Conservation (phyloP, 2,113 vertebrate species). For the Danionella cerebrum region DNA sequence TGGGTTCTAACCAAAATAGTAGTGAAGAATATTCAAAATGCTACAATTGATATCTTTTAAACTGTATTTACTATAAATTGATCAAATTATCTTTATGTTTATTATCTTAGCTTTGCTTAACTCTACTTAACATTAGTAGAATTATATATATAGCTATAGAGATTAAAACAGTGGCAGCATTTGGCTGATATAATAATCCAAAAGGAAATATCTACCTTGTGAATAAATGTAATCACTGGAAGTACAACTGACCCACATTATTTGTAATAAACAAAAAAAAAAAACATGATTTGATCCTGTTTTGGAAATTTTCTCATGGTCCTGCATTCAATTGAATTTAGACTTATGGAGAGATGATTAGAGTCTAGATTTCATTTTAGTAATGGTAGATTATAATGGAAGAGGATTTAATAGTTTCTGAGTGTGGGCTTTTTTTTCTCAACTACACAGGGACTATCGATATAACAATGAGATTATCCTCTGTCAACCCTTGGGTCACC, state of each 20-base stretch:
- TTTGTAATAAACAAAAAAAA: background rate
- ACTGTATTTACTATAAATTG: too few relatives aligned
- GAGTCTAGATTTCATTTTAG: conserved; percentile 41
- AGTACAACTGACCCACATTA: conserved; percentile 22
- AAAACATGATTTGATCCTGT: background rate
- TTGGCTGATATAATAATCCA: conserved; percentile 9
- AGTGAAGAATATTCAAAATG: too few relatives aligned
- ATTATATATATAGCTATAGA: too few relatives aligned
- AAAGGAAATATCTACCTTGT: background rate
- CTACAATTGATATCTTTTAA: too few relatives aligned
- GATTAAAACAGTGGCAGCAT: too few relatives aligned
- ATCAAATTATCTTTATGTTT: background rate
- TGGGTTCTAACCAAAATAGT: too few relatives aligned
- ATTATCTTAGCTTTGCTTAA: too few relatives aligned
- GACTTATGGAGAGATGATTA: conserved; percentile 22
- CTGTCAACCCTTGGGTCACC: conserved; percentile 15
- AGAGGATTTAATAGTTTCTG: background rate
- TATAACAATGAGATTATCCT: conserved; percentile 24
- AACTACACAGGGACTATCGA: background rate
- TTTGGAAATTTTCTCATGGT: background rate
- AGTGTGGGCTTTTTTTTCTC: conserved; percentile 7
- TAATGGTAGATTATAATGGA: conserved; percentile 30
- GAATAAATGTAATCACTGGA: conserved; percentile 4
- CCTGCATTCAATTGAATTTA: background rate
- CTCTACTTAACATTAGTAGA: too few relatives aligned